Evolutionary conservation across 2,113 vertebrate species (phyloP).

Genomic region (Protobothrops mucrosquamatus): DNA sequence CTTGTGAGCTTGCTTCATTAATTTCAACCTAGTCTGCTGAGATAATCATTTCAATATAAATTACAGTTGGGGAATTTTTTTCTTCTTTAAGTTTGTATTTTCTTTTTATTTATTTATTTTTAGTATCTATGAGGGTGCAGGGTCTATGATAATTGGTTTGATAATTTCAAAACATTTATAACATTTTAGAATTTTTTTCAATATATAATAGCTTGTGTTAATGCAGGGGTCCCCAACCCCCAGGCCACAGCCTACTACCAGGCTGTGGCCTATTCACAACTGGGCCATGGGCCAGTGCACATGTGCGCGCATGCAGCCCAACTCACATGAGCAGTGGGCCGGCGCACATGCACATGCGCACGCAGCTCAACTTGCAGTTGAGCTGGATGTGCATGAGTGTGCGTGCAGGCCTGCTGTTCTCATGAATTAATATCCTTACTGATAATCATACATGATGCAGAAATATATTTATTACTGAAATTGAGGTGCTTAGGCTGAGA

Average conservation of each 20-base stretch:
- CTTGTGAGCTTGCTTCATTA: neutral
- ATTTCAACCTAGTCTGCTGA: neutral
- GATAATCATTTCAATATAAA: neutral
- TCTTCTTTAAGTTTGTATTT: neutral
- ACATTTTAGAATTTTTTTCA: neutral
- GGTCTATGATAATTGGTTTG: neutral
- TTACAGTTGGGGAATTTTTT: neutral
- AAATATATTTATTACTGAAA: neutral
- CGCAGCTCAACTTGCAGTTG: too few relatives aligned
- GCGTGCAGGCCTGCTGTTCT: too few relatives aligned
- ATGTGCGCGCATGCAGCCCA: too few relatives aligned
- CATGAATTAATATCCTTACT: neutral
- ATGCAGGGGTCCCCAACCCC: too few relatives aligned
- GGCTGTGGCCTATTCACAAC: too few relatives aligned
- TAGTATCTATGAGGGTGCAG: neutral
- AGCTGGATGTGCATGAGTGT: too few relatives aligned
- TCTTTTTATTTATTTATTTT: neutral
- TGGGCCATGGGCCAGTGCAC: too few relatives aligned
- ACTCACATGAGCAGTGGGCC: too few relatives aligned
- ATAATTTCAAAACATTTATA: neutral
- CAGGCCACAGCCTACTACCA: too few relatives aligned
- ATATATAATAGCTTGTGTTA: neutral
- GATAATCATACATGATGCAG: neutral
- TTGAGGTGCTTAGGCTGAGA: neutral
- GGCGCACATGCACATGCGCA: too few relatives aligned